A percentile compares a stretch with the other conserved stretches of the same genome.
phyloP scores from a whole-genome alignment of 2,113 vertebrate species.

The crab-eating macaque (Macaca fascicularis) region T2T-MFA8v1.1 NC_088386.1:17018001-17018500 shows the following conservation, averaged over 20 bases:
- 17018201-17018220: constrained; percentile 40
- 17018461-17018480: background rate
- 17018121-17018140: constrained; percentile 4
- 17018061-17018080: constrained; percentile 12
- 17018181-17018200: constrained; percentile 42
- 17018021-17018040: constrained; percentile 53
- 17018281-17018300: background rate
- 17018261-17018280: background rate
- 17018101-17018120: constrained; percentile 51
- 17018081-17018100: background rate
- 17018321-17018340: background rate
- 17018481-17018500: background rate
- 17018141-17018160: background rate
- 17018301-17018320: background rate
- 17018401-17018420: background rate
- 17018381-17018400: background rate
- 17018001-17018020: constrained; percentile 63
- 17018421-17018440: background rate
- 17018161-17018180: background rate
- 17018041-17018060: constrained; percentile 47
- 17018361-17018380: background rate
- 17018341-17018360: background rate
- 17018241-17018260: background rate
- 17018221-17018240: background rate
- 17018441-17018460: background rate